These are phyloP conservation scores for Adineta ricciae DNA, from an alignment of 2,888 invertebrate genomes.

Conservation along the genomic window DNA sequence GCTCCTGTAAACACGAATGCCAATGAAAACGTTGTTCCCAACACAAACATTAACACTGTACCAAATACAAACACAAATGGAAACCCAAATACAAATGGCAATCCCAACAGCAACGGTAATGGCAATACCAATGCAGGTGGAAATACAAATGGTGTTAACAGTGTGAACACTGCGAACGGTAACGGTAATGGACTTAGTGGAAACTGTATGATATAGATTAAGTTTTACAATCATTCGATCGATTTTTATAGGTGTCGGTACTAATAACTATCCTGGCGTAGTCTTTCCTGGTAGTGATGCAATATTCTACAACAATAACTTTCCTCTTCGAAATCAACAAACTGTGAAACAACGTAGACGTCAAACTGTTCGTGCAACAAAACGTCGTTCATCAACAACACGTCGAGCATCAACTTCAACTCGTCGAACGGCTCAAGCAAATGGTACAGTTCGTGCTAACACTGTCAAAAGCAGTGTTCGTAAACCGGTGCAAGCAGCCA, in stretches of 20 bases:
- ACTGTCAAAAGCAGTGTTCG: background rate
- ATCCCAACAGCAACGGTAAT: background rate
- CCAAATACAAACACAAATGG: no score
- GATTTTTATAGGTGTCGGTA: background rate
- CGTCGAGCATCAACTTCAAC: background rate
- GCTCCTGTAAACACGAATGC: no score
- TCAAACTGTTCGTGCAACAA: background rate
- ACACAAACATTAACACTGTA: no score
- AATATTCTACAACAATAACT: background rate
- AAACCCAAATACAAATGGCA: background rate
- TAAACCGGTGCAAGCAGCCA: background rate
- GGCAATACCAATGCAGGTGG: background rate
- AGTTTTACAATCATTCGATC: background rate
- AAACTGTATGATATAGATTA: background rate
- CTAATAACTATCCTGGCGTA: background rate
- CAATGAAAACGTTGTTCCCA: no score
- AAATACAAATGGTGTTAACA: background rate
- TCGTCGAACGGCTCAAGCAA: background rate
- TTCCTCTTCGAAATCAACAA: background rate
- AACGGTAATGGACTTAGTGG: background rate
- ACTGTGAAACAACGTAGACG: background rate
- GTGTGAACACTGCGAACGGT: background rate
- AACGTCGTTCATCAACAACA: background rate
- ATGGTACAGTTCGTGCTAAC: background rate
- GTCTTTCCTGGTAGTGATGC: background rate